phyloP scores from a whole-genome alignment of 37 sponge, comb jelly and placozoan genomes.

The Spongia lamella region DNA sequence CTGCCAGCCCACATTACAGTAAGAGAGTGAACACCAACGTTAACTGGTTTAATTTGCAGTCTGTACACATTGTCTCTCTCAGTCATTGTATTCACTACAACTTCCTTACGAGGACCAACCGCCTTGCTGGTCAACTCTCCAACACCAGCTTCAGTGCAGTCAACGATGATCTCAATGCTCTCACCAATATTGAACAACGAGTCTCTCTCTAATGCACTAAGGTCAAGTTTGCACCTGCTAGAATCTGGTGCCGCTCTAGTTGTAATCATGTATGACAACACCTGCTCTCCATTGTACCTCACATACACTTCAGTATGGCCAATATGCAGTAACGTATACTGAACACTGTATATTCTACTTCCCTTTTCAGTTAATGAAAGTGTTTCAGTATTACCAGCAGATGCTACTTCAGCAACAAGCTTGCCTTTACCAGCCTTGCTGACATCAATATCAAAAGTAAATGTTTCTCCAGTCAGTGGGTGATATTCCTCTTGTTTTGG shows the following conservation, averaged over 20 bases:
- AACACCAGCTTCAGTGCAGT: constrained; percentile 30
- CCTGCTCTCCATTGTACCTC: too few relatives aligned
- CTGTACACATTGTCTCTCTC: not conserved
- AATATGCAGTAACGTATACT: too few relatives aligned
- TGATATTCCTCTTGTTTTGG: too few relatives aligned
- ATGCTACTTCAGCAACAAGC: too few relatives aligned
- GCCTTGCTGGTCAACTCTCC: constrained; percentile 36
- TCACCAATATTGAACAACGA: constrained; percentile 16
- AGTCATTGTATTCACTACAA: constrained; percentile 11
- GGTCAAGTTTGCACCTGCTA: constrained; percentile 28
- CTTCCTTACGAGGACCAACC: constrained; percentile 13
- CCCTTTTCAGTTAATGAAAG: too few relatives aligned
- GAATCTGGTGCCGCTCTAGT: constrained; percentile 40
- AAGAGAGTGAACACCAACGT: constrained; percentile 36
- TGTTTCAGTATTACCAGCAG: too few relatives aligned
- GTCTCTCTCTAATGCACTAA: constrained; percentile 1
- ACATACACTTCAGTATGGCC: too few relatives aligned
- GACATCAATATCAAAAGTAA: too few relatives aligned
- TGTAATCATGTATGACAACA: too few relatives aligned
- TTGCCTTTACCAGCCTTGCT: too few relatives aligned
- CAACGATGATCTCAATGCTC: constrained; percentile 32
- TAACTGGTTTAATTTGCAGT: constrained; percentile 24
- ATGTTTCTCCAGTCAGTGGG: too few relatives aligned
- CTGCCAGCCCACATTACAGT: constrained; percentile 35
- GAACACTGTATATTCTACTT: too few relatives aligned